Evolutionary conservation across 2,113 vertebrate genomes (phyloP), one percentile per base, ranked within the genome.

Genomic region (Thamnophis sirtalis): DNA sequence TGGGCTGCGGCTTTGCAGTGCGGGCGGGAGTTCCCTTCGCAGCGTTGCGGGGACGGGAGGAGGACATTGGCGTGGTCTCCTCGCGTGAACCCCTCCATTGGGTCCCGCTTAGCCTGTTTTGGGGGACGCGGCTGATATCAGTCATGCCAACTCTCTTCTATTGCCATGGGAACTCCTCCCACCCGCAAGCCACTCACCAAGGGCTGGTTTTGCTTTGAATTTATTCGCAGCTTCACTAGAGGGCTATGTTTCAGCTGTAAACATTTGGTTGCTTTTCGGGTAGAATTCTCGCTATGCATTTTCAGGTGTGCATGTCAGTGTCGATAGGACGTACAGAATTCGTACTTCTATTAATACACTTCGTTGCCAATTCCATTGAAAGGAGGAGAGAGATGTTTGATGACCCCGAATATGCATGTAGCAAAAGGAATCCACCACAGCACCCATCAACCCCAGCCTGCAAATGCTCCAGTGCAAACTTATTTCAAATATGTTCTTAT

Each of bases 121-220:
- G 51, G 50, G 5, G 58, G 38, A 2, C 13, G 50, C 3, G 50
- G 89, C 92, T 56, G 58, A 21, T 28, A 26, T 60, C 84, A 33
- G 68, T 10, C 87, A 48, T 86, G 91, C 88, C 89, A 10, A 58
- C 84, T 90, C 84, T 93, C 9, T 63, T 19, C 68, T 5, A 88
- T 93, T 60, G 92, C 92, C 92, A 93, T 91, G 92, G 89, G 68
- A 88, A 93, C 92, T 73, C 91, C 91, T 84, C 87, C 92, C 38
- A 90, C 28, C 17, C 15, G 86, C 91, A 33, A 28, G 87, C 63
- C 55, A 2, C 17, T 58, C 68, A 15, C 84, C 58, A 7, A 48
- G 84, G 84, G 58, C 50, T 50, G 58, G 0, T 9, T 48, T 55
- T 3, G 84, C 58, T 28, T 48, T 63, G 38, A 58, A 89, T 54